Base-by-base conservation (phyloP, 2,888 invertebrate species). In the Malthinus flaveolus region DNA sequence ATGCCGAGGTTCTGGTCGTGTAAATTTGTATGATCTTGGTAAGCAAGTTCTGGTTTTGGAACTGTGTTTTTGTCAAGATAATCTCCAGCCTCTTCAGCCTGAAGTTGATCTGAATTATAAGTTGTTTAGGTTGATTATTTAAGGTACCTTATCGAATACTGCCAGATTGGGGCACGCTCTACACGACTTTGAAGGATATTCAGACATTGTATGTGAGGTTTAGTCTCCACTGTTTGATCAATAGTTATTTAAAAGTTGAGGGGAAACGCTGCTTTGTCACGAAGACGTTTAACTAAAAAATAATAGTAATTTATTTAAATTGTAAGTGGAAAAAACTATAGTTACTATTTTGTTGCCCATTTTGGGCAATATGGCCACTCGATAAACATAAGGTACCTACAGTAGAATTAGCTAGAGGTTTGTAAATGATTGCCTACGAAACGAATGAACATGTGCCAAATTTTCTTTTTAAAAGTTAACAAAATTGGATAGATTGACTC, bases 101-200 rank as follows among this genome's bases (percentile, higher is more conserved):
- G 31, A 44, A 52, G n/a, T 23, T 32, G 23, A 39, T 32, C 9
- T 10, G 33, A 35, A 13, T 2, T 32, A 42, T 32, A 39, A 10
- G 9, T 34, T 23, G 32, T 11, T 23, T 13, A 6, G 12, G 4
- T 8, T 6, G 10, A 5, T 13, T 8, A 10, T 32, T 23, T 10
- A 4, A 31, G 35, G 6, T n/a, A 53, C 39, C 49, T 39, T 54
- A 37, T 67, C 66, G 57, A 72, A 75, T 15, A 66, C 67, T 8
- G 68, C 74, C 23, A 67, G 32, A 35, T 70, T 59, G 7, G 73
- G 72, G 61, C 76, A 75, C 7, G 68, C 67, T 2, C 72, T 74
- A 50, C 75, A 76, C 6, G 66, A 59, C 49, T 72, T 59, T 1
- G 69, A 50, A 3, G 74, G 74, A 65, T 71, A 72, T 63, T 76